phyloP scores from a whole-genome alignment of 2,113 vertebrate genomes.

The Sporophila hypoxantha region DNA sequence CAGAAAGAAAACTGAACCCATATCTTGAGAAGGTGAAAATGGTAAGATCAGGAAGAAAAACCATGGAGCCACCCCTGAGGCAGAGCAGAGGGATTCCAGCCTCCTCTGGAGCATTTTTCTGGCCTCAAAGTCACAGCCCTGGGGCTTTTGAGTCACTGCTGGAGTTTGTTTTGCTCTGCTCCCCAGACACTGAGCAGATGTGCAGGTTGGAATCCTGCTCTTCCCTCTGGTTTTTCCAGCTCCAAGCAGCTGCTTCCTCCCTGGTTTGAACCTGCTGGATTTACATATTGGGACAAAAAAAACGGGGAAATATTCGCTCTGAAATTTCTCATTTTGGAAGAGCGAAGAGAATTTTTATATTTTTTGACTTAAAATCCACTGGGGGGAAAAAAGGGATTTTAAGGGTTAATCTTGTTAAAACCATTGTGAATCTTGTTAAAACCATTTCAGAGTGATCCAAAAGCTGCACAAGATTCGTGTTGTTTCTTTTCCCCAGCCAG shows the following conservation, averaged over 20 bases:
- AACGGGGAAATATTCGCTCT: accelerated
- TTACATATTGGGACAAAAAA: background rate
- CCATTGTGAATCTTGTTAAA: background rate
- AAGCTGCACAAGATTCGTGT: background rate
- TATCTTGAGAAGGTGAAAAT: constrained; percentile 97
- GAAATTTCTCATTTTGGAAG: background rate
- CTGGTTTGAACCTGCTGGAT: background rate
- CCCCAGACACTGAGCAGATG: constrained; percentile 15
- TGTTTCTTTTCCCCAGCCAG: constrained; percentile 24
- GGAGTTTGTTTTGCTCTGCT: constrained; percentile 9
- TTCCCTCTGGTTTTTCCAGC: background rate
- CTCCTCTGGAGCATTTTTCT: background rate
- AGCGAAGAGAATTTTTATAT: background rate
- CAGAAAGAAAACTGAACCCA: constrained; percentile 79
- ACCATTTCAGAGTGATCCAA: background rate
- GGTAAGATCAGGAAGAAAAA: constrained; percentile 65
- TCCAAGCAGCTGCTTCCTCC: background rate
- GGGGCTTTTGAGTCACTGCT: background rate
- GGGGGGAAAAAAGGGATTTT: background rate
- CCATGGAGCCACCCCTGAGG: background rate
- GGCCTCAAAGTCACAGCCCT: background rate
- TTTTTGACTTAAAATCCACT: background rate
- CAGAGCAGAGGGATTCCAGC: background rate
- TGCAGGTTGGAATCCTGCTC: background rate
- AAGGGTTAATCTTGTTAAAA: background rate